A percentile compares a stretch with the other conserved stretches of the same genome.
Conservation (phyloP, 1,140 invertebrate genomes). For the Tachypleus tridentatus region DNA sequence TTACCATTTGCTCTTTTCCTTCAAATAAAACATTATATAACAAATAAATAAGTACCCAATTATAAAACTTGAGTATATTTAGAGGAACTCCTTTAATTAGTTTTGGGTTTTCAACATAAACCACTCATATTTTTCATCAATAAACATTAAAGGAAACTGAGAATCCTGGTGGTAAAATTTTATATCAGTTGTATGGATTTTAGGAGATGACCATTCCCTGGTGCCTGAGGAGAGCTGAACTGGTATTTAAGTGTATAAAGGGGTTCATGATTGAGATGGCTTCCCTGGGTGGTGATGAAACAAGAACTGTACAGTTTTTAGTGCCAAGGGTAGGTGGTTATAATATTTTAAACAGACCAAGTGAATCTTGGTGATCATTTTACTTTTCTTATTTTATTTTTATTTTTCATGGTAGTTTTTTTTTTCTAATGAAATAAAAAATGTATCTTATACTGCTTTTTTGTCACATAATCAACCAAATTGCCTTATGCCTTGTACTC, state of each 20-base stretch:
- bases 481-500: slow-evolving; percentile 4
- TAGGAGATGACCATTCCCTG: slow-evolving; percentile 92
- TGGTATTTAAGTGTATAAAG: slow-evolving; percentile 97
- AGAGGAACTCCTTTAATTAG: too few species aligned
- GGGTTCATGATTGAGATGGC: slow-evolving; percentile 99
- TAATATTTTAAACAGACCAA: background rate
- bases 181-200: slow-evolving; percentile 24
- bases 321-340: slow-evolving; percentile 50
- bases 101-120: too few species aligned
- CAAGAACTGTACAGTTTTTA: slow-evolving; percentile 74
- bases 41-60: too few species aligned
- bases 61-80: too few species aligned
- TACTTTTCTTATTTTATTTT: too few species aligned
- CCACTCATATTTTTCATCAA: too few species aligned
- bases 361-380: background rate
- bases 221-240: slow-evolving; percentile 88
- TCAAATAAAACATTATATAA: too few species aligned
- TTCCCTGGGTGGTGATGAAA: slow-evolving; percentile 68
- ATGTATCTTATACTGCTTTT: slow-evolving; percentile 1
- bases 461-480: slow-evolving; percentile 4
- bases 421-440: background rate
- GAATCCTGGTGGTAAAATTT: background rate
- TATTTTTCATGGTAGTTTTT: background rate
- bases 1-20: too few species aligned
- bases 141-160: too few species aligned